Base-by-base conservation (phyloP, 2,888 invertebrate genomes). In the Polydrusus cervinus region DNA sequence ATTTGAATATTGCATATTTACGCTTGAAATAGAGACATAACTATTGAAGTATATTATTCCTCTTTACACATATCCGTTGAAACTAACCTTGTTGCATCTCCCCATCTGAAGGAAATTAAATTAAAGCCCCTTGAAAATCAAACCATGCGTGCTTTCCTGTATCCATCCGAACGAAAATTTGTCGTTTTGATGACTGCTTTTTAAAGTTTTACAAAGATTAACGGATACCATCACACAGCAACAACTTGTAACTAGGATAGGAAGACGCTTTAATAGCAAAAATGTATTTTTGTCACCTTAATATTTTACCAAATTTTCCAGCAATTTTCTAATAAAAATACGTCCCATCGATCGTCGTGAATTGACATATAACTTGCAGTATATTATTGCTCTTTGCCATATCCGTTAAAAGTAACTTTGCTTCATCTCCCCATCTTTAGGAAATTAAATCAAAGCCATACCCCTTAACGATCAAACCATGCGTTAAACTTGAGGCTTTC, bases 241-340 rank as follows among this genome's bases (percentile, higher is more conserved):
- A 71, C 71, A 71, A 65, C 66, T 66, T 70, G 55, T 53, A 38
- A 34, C 38, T 65, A 61, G 67, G 66, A 57, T 30, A 57, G 74
- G 57, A 70, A 49, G 47, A 53, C 70, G 43, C 75, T 66, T 71
- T 69, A 74, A 75, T 75, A 75, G 60, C 51, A 75, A 67, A 66
- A 67, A 71, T 71, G 75, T 70, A 25, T 25, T 3, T 25, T 25
- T 25, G 25, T 1, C 25, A 25, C 25, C 3, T 25, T 3, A 5
- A 25, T 25, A 3, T 25, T n/a, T n/a, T n/a, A n/a, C n/a, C n/a
- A n/a, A n/a, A n/a, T n/a, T n/a, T n/a, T n/a, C n/a, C n/a, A n/a
- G n/a, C n/a, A n/a, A n/a, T n/a, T n/a, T n/a, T n/a, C n/a, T n/a
- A n/a, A n/a, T n/a, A n/a, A n/a, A n/a, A n/a, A n/a, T n/a, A n/a